Base-by-base conservation (phyloP, 2,888 invertebrate species). In the Pristionchus japonicus region DNA sequence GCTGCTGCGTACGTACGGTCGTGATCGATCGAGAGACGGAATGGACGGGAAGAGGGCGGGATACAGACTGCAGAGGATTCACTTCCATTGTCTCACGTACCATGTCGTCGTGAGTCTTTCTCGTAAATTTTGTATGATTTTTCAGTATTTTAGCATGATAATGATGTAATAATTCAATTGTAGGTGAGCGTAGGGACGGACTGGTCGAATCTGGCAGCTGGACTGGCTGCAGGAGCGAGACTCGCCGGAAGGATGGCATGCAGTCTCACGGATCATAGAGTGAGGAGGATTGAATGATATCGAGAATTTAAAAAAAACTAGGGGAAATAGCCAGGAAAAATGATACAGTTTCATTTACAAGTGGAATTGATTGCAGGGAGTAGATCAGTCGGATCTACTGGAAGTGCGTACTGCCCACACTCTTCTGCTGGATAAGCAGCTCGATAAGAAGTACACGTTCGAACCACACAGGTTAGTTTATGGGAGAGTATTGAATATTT, bases 1-100 rank as follows among this genome's bases (percentile, higher is more conserved):
- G 95, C 89, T 95, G n/a, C 89, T 95, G 88, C 92, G 93, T 49
- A 95, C 91, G 17, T 95, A 93, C 90, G 95, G 95, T 52, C 92
- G 93, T 86, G 95, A 95, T 31, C 89, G 40, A 47, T 87, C 93
- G 86, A 92, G 89, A 31, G 93, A 93, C 52, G 93, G 92, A 13
- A n/a, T n/a, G n/a, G 91, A 91, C 20, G 52, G 90, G 17, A 90
- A 86, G 89, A 93, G 89, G 93, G 94, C 52, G 83, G 92, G 90
- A 64, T 92, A 93, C 86, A 93, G 95, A 80, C 93, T 95, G 47
- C 95, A 95, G 31, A 91, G 95, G 70, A 94, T 95, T 52, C 95
- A 95, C 91, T 95, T 95, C 90, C 95, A 95, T 89, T 95, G 95
- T n/a, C 92, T 95, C 31, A 95, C 95, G 4, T 95, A 94, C 91